phyloP scores from a whole-genome alignment of 2,797 vertebrate genomes.

The Orestias chungarensis region DNA sequence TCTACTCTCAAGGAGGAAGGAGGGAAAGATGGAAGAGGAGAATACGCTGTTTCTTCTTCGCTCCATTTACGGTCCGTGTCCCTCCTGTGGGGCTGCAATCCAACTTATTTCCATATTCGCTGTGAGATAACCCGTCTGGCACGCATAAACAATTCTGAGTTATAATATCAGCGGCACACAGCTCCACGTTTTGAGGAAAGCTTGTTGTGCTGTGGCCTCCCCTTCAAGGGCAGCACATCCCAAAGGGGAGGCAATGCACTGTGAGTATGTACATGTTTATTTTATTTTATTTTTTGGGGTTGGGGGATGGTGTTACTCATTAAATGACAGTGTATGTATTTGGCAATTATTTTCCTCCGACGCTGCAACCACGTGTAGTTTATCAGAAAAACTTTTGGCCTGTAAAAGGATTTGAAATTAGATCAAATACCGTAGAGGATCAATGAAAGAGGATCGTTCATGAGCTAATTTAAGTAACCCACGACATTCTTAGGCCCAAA shows the following conservation, averaged over 20 bases:
- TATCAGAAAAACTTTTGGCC: background rate
- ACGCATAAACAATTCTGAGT: conserved; percentile 54
- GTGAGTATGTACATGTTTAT: no score
- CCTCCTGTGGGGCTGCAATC: conserved; percentile 27
- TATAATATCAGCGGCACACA: conserved; percentile 28
- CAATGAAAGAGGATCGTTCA: background rate
- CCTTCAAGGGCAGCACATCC: background rate
- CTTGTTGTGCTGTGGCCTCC: conserved; percentile 20
- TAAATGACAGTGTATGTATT: background rate
- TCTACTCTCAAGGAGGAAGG: conserved; percentile 15
- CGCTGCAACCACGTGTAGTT: no score
- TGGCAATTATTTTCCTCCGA: conserved; percentile 2
- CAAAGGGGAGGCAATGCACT: conserved; percentile 18
- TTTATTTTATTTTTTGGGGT: no score
- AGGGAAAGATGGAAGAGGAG: conserved; percentile 16
- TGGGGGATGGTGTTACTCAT: no score
- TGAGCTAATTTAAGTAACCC: background rate
- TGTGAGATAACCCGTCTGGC: conserved; percentile 39
- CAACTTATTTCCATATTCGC: conserved; percentile 46
- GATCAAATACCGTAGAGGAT: background rate
- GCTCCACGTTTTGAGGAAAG: conserved; percentile 18
- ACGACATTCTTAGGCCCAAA: background rate
- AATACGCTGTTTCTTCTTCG: conserved; percentile 15
- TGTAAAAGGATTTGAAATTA: background rate
- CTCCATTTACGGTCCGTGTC: conserved; percentile 67